Percentiles rank a stretch among this genome's conserved stretches.
Evolutionary conservation across 2,113 vertebrate species (phyloP).

Genomic region (Piliocolobus tephrosceles): DNA sequence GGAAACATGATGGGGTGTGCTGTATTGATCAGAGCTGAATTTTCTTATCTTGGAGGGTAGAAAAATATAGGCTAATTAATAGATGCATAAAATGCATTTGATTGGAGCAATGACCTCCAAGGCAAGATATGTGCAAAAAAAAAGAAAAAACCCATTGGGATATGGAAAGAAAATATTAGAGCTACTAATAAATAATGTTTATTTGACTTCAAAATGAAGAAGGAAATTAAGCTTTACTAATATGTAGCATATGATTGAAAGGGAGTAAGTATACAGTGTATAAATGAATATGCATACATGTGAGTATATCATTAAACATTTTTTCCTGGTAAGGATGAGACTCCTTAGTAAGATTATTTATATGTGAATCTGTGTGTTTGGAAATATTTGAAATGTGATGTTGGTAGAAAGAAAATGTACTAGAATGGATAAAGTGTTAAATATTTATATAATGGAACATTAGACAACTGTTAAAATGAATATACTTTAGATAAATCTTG

Average conservation of each 20-base stretch:
- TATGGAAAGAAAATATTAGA: neutral
- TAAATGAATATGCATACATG: neutral
- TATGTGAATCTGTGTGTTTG: neutral
- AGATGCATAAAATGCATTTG: neutral
- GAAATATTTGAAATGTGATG: slow-evolving; percentile 7
- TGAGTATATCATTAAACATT: neutral
- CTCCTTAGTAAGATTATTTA: neutral
- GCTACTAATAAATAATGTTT: neutral
- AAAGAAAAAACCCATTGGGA: neutral
- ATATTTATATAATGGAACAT: slow-evolving; percentile 1
- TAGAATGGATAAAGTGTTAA: neutral
- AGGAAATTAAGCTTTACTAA: neutral
- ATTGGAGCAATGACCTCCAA: neutral
- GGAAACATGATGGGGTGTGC: neutral
- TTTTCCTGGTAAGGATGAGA: neutral
- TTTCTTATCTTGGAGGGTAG: neutral
- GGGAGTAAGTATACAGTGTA: neutral
- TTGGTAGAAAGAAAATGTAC: neutral
- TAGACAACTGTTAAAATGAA: slow-evolving; percentile 33
- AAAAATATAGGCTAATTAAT: neutral
- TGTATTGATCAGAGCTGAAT: neutral
- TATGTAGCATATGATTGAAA: neutral
- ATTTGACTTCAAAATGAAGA: slow-evolving; percentile 33
- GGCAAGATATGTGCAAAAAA: neutral
- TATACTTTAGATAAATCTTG: slow-evolving; percentile 29